Evolutionary conservation across 1,140 invertebrate species (phyloP).

Genomic region (Chelonus insularis): DNA sequence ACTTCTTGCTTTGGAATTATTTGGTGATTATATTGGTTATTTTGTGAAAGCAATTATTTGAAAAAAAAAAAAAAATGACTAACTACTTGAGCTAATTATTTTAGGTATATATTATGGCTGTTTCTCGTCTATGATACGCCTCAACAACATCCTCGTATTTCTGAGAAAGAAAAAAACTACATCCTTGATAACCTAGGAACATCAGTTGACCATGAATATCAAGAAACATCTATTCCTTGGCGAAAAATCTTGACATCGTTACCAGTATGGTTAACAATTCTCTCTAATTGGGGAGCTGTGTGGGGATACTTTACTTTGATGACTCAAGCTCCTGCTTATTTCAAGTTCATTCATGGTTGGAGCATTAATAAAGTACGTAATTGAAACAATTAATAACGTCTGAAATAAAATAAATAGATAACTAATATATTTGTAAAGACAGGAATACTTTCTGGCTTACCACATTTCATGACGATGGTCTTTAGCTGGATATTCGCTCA

Average conservation of each 20-base stretch:
- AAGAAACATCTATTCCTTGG: conserved; percentile 70
- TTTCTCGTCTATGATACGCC: conserved; percentile 70
- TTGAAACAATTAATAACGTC: background rate
- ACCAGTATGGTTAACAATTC: conserved; percentile 76
- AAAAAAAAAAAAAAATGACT: too few species aligned
- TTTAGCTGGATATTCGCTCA: conserved; percentile 66
- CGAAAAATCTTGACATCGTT: conserved; percentile 69
- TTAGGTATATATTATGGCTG: conserved; percentile 56
- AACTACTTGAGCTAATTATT: too few species aligned
- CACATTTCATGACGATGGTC: conserved; percentile 66
- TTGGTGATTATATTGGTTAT: conserved; percentile 10
- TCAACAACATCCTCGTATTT: conserved; percentile 74
- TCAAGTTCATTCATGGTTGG: conserved; percentile 81
- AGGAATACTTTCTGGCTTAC: conserved; percentile 68
- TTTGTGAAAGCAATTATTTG: too few species aligned
- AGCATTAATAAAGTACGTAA: conserved; percentile 73
- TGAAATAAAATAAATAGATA: background rate
- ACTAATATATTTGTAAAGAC: conserved; percentile 53
- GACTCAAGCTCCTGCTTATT: conserved; percentile 82
- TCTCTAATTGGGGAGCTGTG: conserved; percentile 77
- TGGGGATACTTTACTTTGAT: conserved; percentile 87
- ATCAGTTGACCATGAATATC: conserved; percentile 48
- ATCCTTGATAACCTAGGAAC: conserved; percentile 64
- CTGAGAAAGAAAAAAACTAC: conserved; percentile 65
- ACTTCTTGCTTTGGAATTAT: background rate